Evolutionary conservation across 2,888 invertebrate genomes (phyloP).

Genomic region (Hydropsyche betteni): DNA sequence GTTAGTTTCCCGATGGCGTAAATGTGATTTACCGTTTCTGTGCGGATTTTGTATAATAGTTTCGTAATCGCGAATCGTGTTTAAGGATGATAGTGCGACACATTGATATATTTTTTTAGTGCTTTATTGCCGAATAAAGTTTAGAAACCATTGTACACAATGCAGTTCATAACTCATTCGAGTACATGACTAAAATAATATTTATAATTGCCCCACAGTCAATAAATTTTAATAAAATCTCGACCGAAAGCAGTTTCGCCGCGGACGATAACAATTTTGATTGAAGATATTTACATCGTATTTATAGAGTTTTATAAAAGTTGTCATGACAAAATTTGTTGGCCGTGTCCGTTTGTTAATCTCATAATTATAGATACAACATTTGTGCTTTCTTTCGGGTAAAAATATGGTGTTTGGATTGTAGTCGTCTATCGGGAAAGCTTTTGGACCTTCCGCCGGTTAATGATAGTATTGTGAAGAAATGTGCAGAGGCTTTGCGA

Average conservation of each 20-base stretch:
- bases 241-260: neutral
- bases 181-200: constrained; percentile 34
- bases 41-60: no score
- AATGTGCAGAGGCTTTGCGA: neutral
- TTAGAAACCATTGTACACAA: constrained; percentile 12
- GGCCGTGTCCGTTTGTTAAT: no score
- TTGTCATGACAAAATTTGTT: no score
- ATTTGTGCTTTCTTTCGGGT: neutral
- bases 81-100: no score
- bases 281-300: no score
- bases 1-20: no score
- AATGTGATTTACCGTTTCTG: no score
- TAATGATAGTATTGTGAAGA: constrained; percentile 10
- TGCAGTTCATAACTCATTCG: constrained; percentile 41
- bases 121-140: constrained; percentile 3
- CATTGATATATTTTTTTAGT: no score
- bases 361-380: no score
- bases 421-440: neutral
- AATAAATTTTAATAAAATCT: constrained; percentile 44
- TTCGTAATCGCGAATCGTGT: no score
- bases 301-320: no score
- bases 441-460: constrained; percentile 6
- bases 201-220: constrained; percentile 38
- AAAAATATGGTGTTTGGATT: neutral
- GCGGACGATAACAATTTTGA: no score